A percentile compares a stretch with the other conserved stretches of the same genome.
phyloP scores from a whole-genome alignment of 2,113 vertebrate species.

The Salminus brasiliensis region DNA sequence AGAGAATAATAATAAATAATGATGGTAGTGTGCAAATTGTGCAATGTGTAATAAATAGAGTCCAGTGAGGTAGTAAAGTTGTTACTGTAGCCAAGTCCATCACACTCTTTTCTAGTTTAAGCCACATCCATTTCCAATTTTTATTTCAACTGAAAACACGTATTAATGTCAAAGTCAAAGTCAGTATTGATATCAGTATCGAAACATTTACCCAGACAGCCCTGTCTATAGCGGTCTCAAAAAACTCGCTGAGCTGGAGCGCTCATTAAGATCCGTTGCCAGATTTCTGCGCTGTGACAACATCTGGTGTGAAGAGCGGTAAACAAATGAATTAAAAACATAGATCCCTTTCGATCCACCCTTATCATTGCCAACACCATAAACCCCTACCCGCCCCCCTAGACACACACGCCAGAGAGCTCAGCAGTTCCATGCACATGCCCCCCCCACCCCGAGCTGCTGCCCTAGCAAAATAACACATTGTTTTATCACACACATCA shows the following conservation, averaged over 20 bases:
- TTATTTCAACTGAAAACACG: no score
- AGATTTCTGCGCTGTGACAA: background rate
- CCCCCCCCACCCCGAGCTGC: conserved; percentile 28
- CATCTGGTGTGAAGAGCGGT: background rate
- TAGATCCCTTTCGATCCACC: conserved; percentile 17
- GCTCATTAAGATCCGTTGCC: background rate
- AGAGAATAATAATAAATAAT: no score
- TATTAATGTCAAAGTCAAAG: no score
- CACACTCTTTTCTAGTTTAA: no score
- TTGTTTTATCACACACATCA: conserved; percentile 62
- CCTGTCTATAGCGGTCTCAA: background rate
- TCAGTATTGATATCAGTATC: no score
- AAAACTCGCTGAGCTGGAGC: background rate
- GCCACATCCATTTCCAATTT: no score
- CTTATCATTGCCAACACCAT: conserved; percentile 5
- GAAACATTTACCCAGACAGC: no score
- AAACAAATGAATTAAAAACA: background rate
- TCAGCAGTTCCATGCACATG: conserved; percentile 9
- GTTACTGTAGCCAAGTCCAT: no score
- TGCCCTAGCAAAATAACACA: conserved; percentile 52
- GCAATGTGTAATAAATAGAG: no score
- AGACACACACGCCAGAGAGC: background rate
- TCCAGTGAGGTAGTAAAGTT: no score
- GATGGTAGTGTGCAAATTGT: no score
- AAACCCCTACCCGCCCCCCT: background rate